Evolutionary conservation across 2,113 vertebrate genomes (phyloP), one percentile per base, ranked within the genome.

Genomic region (Plotosus lineatus): DNA sequence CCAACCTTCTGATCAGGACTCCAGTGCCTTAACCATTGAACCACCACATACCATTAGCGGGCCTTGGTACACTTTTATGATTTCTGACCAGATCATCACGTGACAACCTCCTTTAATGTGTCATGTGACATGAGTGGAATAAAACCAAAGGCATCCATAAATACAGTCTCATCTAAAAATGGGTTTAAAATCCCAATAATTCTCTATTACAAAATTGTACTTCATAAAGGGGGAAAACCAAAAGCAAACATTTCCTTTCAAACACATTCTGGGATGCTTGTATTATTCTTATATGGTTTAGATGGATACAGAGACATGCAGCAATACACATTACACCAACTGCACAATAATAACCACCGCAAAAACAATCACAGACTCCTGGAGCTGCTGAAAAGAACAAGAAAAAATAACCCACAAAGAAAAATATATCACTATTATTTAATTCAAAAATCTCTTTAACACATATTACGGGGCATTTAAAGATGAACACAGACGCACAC

Each of bases 191-290:
- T n/a, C n/a, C n/a, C n/a, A n/a, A n/a, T n/a, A n/a, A n/a, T n/a
- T 28, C 46, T 46, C n/a, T 26, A 40, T 19, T 68, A 38, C 10
- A 14, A 68, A 15, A 26, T 26, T 46, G 3, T 23, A 66, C 63
- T 40, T 19, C 36, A 40, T 3, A 66, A 11, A 21, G 31, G 17
- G 9, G n/a, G 3, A 26, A 46, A 51, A 19, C 3, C 15, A 51
- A 51, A 28, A 19, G 23, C 12, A 23, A 75, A 36, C 9, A 66
- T 65, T 72, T 36, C 51, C 33, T 83, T 23, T 42, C 40, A 84
- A 81, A 81, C 75, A 79, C 82, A 86, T 83, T 83, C 79, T 65
- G 51, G 44, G 79, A 84, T 48, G 81, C 82, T 82, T 42, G 48
- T 31, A 66, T 38, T 60, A 17, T 58, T 60, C 10, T 80, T 51